These are phyloP conservation scores for Diglossa cyanea DNA, from an alignment of 2,797 vertebrate genomes.

Conservation along the genomic window DNA sequence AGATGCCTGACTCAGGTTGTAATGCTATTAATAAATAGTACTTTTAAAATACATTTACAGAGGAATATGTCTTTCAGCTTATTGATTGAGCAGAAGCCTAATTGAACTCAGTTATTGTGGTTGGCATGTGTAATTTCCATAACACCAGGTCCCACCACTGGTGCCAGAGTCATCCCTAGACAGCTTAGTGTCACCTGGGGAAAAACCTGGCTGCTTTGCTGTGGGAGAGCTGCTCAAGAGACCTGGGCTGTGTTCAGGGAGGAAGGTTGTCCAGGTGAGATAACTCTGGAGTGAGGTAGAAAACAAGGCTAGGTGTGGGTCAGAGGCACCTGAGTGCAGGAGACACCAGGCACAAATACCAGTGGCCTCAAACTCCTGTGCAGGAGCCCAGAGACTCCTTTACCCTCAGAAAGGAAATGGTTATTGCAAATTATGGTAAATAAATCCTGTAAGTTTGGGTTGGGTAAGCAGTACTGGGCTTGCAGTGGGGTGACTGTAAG, in stretches of 20 bases:
- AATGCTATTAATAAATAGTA: not conserved
- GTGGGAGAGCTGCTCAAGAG: not conserved
- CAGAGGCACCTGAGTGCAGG: not conserved
- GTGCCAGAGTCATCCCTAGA: rapidly evolving
- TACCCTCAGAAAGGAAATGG: not conserved
- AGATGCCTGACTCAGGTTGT: not conserved
- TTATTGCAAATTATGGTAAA: not conserved
- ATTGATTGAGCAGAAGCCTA: not conserved
- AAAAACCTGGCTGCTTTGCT: not conserved
- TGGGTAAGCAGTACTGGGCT: not conserved
- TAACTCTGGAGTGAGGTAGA: not conserved
- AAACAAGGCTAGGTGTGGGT: rapidly evolving
- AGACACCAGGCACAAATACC: rapidly evolving
- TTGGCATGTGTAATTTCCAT: rapidly evolving
- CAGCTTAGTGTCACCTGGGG: not conserved
- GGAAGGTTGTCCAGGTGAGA: not conserved
- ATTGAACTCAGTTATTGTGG: rapidly evolving
- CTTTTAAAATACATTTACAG: not conserved
- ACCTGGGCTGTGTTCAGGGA: not conserved
- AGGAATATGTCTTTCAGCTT: not conserved
- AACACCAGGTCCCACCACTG: not conserved
- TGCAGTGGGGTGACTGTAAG: not conserved
- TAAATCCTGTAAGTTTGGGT: not conserved
- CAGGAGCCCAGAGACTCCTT: not conserved
- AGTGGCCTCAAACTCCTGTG: not conserved